These are phyloP conservation scores for Heliconius ismenius DNA, from an alignment of 2,888 invertebrate species.

Conservation along the genomic window DNA sequence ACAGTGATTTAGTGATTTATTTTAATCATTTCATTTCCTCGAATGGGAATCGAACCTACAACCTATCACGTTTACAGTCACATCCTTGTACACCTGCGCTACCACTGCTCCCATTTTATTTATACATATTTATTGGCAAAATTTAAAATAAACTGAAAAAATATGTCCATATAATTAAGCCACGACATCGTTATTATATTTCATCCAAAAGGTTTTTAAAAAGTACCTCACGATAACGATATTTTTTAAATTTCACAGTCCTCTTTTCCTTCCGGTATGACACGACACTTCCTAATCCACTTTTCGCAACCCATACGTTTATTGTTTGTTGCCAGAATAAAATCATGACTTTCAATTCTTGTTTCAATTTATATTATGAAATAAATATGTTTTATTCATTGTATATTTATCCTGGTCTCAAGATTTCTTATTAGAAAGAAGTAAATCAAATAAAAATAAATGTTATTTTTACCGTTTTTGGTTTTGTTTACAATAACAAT, in stretches of 20 bases:
- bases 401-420: neutral
- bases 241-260: neutral
- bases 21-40: too few species aligned
- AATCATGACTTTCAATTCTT: neutral
- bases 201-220: neutral
- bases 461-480: neutral
- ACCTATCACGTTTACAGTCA: too few species aligned
- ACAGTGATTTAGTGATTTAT: too few species aligned
- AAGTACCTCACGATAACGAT: neutral
- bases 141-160: too few species aligned
- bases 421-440: neutral
- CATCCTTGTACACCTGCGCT: too few species aligned
- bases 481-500: too few species aligned
- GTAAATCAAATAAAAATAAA: neutral
- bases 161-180: neutral
- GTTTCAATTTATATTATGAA: neutral
- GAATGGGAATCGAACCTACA: too few species aligned
- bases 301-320: neutral
- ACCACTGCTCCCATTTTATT: too few species aligned
- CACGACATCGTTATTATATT: neutral
- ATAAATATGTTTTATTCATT: neutral
- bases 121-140: too few species aligned
- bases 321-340: neutral
- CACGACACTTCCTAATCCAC: conserved; percentile 13
- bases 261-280: conserved; percentile 9